A percentile compares a stretch with the other conserved stretches of the same genome.
These are phyloP conservation scores for Sinodicranocentrus sp. DNA, from an alignment of 2,888 invertebrate genomes.

Conservation along the genomic window DNA sequence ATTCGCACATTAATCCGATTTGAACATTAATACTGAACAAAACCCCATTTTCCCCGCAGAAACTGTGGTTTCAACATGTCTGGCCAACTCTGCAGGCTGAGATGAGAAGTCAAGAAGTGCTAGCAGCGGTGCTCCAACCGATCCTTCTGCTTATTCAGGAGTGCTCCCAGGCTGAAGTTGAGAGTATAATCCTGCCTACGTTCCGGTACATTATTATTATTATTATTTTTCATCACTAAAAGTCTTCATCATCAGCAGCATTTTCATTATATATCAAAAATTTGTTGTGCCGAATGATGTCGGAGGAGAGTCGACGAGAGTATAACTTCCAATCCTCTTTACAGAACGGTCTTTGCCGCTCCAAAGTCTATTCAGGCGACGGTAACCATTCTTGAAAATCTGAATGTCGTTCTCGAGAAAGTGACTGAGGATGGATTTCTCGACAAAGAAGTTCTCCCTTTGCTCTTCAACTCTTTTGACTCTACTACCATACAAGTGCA, in stretches of 20 bases:
- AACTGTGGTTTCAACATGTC: conserved; percentile 96
- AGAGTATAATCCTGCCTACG: conserved; percentile 88
- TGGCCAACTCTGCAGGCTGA: conserved; percentile 94
- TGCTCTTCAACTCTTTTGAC: conserved; percentile 92
- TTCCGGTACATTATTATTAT: conserved; percentile 85
- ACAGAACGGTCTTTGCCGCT: conserved; percentile 86
- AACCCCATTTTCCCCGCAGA: no score
- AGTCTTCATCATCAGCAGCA: no score
- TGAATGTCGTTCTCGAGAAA: conserved; percentile 93
- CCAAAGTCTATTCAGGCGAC: conserved; percentile 91
- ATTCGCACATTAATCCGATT: no score
- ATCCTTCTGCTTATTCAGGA: conserved; percentile 90
- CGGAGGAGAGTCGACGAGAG: not conserved
- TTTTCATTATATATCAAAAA: no score
- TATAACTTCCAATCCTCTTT: not conserved
- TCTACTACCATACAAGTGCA: conserved; percentile 93
- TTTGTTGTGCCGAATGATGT: not conserved
- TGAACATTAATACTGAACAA: no score
- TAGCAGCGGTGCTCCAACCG: conserved; percentile 87
- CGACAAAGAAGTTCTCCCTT: conserved; percentile 89
- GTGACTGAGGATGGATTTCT: conserved; percentile 87
- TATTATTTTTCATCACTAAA: no score
- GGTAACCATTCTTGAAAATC: conserved; percentile 91
- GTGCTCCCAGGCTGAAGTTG: conserved; percentile 88
- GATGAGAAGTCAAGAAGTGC: conserved; percentile 87